Conservation (phyloP, 2,888 invertebrate genomes). For the Folsomia candida region DNA sequence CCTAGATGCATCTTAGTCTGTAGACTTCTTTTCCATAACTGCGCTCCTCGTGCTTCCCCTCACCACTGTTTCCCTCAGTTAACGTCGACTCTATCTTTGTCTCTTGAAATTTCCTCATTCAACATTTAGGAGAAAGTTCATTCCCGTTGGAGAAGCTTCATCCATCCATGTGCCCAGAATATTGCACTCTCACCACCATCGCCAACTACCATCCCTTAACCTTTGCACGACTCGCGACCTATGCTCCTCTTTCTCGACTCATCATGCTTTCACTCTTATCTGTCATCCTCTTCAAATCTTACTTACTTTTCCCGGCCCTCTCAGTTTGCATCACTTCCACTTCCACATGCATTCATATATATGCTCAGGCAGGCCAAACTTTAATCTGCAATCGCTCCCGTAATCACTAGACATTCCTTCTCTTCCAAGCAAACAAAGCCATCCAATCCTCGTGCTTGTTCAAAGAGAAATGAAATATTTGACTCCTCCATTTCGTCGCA, state of each 20-base stretch:
- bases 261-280: background rate
- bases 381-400: background rate
- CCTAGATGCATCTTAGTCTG: conserved; percentile 32
- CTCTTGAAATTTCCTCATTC: conserved; percentile 1
- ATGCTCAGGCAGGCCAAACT: background rate
- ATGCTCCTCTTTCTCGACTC: background rate
- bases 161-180: background rate
- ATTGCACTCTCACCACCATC: background rate
- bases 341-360: background rate
- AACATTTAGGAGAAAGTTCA: background rate
- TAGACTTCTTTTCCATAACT: conserved; percentile 15
- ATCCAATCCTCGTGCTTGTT: background rate
- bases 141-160: background rate
- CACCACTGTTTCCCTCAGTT: background rate
- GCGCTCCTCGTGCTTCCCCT: background rate
- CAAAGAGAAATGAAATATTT: background rate
- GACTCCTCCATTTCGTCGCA: background rate
- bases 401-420: conserved; percentile 7
- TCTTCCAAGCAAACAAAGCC: background rate
- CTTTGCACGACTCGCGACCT: background rate
- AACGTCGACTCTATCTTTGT: conserved; percentile 12
- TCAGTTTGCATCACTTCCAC: background rate
- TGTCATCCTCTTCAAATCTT: background rate
- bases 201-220: background rate
- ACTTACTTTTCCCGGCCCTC: background rate